phyloP scores from a whole-genome alignment of 2,113 vertebrate genomes.

The Percopsis transmontana region DNA sequence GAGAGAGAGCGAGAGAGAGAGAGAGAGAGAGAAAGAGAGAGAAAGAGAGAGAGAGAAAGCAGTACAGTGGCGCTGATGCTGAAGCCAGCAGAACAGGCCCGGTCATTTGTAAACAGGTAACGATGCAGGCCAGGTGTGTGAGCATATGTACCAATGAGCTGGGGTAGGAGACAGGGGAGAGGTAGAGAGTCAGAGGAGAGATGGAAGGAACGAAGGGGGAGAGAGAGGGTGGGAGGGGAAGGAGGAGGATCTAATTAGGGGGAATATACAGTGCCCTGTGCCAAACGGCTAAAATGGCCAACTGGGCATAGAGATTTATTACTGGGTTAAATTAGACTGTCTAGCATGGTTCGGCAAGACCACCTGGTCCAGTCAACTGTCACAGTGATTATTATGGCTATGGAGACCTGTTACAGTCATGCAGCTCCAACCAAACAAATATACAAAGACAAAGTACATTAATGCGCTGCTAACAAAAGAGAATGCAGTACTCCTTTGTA shows the following conservation, averaged over 20 bases:
- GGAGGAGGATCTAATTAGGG: slow-evolving; percentile 74
- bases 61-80: slow-evolving; percentile 83
- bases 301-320: slow-evolving; percentile 74
- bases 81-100: slow-evolving; percentile 96
- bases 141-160: slow-evolving; percentile 83
- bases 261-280: slow-evolving; percentile 72
- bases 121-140: slow-evolving; percentile 88
- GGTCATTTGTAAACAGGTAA: slow-evolving; percentile 99
- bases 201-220: slow-evolving; percentile 31
- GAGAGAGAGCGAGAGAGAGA: slow-evolving; percentile 10
- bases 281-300: slow-evolving; percentile 76
- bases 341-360: slow-evolving; percentile 57
- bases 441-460: slow-evolving; percentile 13
- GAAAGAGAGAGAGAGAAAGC: slow-evolving; percentile 27
- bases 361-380: slow-evolving; percentile 68
- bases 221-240: slow-evolving; percentile 55
- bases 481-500: slow-evolving; percentile 43
- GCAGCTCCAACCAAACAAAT: slow-evolving; percentile 29
- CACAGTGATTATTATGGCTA: slow-evolving; percentile 64
- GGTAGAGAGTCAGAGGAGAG: slow-evolving; percentile 57
- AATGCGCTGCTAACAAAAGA: slow-evolving; percentile 18
- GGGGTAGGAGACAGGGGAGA: slow-evolving; percentile 48
- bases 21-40: slow-evolving; percentile 23
- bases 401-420: slow-evolving; percentile 32
- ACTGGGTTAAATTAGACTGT: slow-evolving; percentile 73